These are phyloP conservation scores for Margarornis squamiger DNA, from an alignment of 2,797 vertebrate species.

Conservation along the genomic window DNA sequence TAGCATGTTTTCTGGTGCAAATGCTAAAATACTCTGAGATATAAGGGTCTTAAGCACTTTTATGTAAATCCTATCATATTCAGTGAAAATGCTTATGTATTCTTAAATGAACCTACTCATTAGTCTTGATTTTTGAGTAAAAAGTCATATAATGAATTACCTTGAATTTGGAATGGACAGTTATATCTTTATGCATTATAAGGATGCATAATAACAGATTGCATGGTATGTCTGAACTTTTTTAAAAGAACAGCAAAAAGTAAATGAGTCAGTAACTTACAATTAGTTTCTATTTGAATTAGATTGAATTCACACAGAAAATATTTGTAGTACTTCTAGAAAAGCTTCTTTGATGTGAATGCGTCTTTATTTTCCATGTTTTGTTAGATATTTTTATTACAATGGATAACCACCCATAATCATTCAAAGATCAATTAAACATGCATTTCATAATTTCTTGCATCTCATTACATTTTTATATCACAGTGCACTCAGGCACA, in stretches of 20 bases:
- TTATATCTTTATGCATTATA: background rate
- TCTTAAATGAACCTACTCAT: background rate
- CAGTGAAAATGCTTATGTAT: background rate
- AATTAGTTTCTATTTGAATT: background rate
- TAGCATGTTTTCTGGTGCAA: background rate
- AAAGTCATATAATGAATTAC: background rate
- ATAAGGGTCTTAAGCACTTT: background rate
- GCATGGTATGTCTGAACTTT: background rate
- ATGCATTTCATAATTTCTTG: background rate
- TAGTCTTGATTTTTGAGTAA: background rate
- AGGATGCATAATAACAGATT: background rate
- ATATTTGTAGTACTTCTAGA: background rate
- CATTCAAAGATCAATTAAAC: conserved; percentile 29
- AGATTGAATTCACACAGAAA: background rate
- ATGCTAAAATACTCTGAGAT: background rate
- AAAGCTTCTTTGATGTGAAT: conserved; percentile 11
- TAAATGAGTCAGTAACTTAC: background rate
- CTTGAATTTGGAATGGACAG: background rate
- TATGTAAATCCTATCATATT: background rate
- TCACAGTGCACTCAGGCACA: background rate
- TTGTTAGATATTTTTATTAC: background rate
- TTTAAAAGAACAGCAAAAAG: background rate
- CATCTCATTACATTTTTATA: background rate
- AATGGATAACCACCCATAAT: background rate
- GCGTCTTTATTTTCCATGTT: conserved; percentile 24